A percentile compares a stretch with the other conserved stretches of the same genome.
Evolutionary conservation across 2,888 invertebrate genomes (phyloP).

Genomic region (Homarus gammarus): DNA sequence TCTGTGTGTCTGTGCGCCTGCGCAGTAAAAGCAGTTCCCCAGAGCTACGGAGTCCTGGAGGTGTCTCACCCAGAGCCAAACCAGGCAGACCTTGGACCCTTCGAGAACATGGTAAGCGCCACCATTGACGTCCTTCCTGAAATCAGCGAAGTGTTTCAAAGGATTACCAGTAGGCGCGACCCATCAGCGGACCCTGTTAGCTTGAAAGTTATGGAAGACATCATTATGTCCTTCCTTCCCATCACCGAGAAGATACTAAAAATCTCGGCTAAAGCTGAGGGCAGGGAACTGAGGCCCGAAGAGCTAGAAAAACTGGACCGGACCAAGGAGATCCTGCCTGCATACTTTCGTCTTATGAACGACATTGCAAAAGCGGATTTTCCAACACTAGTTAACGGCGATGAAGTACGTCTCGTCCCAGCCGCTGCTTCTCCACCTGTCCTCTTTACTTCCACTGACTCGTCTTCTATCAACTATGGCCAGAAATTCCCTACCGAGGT

Average conservation of each 20-base stretch:
- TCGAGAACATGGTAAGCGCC: not conserved
- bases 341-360: not conserved
- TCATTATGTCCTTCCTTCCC: not conserved
- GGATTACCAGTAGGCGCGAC: not conserved
- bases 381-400: no score
- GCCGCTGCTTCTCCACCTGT: no score
- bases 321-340: not conserved
- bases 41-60: not conserved
- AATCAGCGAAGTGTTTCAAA: not conserved
- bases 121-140: constrained; percentile 7
- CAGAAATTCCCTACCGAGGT: not conserved
- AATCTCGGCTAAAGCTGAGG: not conserved
- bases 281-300: not conserved
- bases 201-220: not conserved
- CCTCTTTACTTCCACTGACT: no score
- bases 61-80: not conserved
- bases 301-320: not conserved
- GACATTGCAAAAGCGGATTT: not conserved
- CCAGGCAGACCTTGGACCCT: not conserved
- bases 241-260: not conserved
- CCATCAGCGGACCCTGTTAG: not conserved
- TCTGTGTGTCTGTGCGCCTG: not conserved
- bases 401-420: not conserved
- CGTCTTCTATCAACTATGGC: no score
- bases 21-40: not conserved